Evolutionary conservation across 2,797 vertebrate genomes (phyloP).

Genomic region (Poeciliopsis infans): DNA sequence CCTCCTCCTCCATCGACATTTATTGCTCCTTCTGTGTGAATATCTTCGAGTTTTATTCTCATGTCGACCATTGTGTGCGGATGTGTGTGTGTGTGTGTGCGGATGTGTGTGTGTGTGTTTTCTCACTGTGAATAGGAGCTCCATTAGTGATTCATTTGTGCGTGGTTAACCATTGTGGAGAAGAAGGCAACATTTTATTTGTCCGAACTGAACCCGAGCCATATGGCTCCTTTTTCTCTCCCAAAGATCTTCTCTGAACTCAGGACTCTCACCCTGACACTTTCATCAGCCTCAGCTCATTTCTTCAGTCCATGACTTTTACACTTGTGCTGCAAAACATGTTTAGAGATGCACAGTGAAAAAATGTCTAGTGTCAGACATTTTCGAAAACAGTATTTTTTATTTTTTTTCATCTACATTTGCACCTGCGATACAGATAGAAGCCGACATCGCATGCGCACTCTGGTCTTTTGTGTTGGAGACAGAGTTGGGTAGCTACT

Average conservation of each 20-base stretch:
- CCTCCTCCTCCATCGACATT: slow-evolving; percentile 66
- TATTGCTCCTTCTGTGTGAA: slow-evolving; percentile 77
- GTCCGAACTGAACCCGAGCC: slow-evolving; percentile 94
- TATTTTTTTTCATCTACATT: neutral
- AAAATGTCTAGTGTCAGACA: neutral
- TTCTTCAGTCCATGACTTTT: slow-evolving; percentile 23
- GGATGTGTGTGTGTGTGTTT: slow-evolving; percentile 12
- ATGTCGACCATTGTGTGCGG: slow-evolving; percentile 65
- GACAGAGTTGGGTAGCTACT: too few relatives aligned
- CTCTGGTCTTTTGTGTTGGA: neutral
- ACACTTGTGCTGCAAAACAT: slow-evolving; percentile 36
- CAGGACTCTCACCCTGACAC: slow-evolving; percentile 34
- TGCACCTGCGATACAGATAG: neutral
- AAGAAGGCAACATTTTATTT: slow-evolving; percentile 89
- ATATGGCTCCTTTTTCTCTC: slow-evolving; percentile 81
- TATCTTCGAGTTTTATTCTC: slow-evolving; percentile 74
- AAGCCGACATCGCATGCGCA: neutral
- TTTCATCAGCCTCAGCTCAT: slow-evolving; percentile 35
- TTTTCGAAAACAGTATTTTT: neutral
- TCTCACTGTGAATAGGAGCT: slow-evolving; percentile 56
- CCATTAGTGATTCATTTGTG: slow-evolving; percentile 86
- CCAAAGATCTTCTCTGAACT: slow-evolving; percentile 5
- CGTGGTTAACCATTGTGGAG: slow-evolving; percentile 90
- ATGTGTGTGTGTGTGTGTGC: slow-evolving; percentile 34
- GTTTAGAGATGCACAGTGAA: neutral